Percentiles rank a stretch among this genome's conserved stretches.
Conservation (phyloP, 2,113 vertebrate genomes). For the Anguilla rostrata region DNA sequence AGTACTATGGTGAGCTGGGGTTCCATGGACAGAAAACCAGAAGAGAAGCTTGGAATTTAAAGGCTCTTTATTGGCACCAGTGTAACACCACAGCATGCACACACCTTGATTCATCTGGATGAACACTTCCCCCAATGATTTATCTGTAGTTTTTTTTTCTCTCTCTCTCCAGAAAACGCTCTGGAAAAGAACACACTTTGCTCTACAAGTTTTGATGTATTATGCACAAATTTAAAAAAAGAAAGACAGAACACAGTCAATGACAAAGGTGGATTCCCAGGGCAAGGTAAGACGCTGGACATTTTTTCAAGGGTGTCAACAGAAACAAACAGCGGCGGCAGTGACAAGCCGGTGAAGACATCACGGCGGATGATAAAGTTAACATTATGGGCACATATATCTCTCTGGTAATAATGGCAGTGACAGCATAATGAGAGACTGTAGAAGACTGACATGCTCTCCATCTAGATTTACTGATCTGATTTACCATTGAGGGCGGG, state of each 20-base stretch:
- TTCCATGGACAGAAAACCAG: no score
- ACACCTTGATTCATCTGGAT: background rate
- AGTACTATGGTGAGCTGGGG: no score
- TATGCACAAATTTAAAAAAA: background rate
- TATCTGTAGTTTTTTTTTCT: no score
- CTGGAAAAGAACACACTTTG: background rate
- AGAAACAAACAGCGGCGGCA: background rate
- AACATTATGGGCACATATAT: background rate
- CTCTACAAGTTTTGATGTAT: background rate
- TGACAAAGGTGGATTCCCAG: background rate
- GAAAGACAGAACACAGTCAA: background rate
- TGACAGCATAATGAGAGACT: conserved; percentile 1
- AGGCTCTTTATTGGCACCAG: no score
- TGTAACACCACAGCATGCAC: background rate
- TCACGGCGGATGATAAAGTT: background rate
- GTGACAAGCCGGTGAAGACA: background rate
- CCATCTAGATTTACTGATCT: background rate
- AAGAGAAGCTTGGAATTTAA: no score
- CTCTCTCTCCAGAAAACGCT: no score
- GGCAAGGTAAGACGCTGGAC: background rate
- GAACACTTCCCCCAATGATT: background rate
- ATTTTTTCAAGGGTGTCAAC: background rate
- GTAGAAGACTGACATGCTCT: background rate
- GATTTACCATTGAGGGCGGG: background rate
- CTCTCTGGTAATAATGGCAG: background rate